phyloP scores from a whole-genome alignment of 2,888 invertebrate species.

The Stenichneumon culpator region DNA sequence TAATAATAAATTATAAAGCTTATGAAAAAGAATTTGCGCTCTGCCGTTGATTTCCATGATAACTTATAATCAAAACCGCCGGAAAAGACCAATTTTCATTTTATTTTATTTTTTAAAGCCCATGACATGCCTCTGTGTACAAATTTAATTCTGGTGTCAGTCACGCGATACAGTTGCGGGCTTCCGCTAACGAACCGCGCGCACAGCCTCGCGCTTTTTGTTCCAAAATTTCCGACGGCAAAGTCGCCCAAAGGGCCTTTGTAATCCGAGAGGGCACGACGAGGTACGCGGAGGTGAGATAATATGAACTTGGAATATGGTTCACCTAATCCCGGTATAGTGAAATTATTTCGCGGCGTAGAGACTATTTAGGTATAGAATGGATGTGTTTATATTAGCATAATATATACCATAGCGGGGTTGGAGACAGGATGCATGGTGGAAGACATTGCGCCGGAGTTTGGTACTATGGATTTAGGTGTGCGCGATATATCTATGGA shows the following conservation, averaged over 20 bases:
- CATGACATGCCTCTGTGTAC: background rate
- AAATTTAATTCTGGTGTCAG: background rate
- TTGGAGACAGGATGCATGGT: background rate
- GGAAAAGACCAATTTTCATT: background rate
- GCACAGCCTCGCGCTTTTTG: background rate
- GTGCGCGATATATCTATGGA: conserved; percentile 1
- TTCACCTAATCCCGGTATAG: conserved; percentile 31
- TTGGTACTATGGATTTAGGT: conserved; percentile 16
- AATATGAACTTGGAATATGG: conserved; percentile 12
- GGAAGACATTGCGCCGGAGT: background rate
- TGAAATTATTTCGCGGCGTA: conserved; percentile 28
- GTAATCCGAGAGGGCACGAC: conserved; percentile 5
- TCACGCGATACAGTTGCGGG: background rate
- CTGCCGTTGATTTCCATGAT: too few relatives aligned
- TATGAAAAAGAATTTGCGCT: too few relatives aligned
- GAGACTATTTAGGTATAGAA: conserved; percentile 34
- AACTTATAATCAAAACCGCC: too few relatives aligned
- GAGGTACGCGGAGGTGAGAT: background rate
- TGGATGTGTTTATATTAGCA: conserved; percentile 44
- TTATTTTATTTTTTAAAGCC: background rate
- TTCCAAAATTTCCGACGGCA: background rate
- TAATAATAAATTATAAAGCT: too few relatives aligned
- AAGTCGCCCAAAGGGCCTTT: conserved; percentile 2
- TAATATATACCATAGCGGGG: conserved; percentile 7
- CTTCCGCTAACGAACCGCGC: background rate